Percentiles rank a stretch among this genome's conserved stretches.
phyloP scores from a whole-genome alignment of 2,888 invertebrate genomes.

The Megamerina dolium region DNA sequence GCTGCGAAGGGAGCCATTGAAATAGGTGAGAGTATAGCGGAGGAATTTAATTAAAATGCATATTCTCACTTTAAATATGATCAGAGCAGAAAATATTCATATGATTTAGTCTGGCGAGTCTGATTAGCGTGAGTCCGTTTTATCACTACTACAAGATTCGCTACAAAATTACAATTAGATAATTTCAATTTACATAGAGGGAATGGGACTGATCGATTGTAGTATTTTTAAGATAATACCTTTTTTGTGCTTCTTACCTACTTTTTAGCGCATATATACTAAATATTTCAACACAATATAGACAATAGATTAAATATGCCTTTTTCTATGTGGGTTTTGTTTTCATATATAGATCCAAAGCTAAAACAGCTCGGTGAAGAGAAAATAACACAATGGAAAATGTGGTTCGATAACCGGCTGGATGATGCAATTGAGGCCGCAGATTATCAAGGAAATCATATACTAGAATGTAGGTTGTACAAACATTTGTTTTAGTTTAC shows the following conservation, averaged over 20 bases:
- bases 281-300: not conserved
- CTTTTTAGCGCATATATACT: not conserved
- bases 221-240: not conserved
- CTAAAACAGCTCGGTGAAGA: constrained; percentile 67
- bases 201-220: no score
- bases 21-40: constrained; percentile 57
- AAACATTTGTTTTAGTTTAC: constrained; percentile 9
- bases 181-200: no score
- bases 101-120: no score
- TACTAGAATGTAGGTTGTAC: constrained; percentile 47
- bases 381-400: constrained; percentile 64
- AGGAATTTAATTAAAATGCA: not conserved
- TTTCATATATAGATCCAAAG: constrained; percentile 63
- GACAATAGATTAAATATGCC: not conserved
- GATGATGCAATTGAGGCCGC: constrained; percentile 83
- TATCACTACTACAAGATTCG: no score
- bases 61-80: constrained; percentile 26
- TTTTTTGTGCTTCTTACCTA: not conserved
- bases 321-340: no score
- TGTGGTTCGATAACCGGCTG: constrained; percentile 75
- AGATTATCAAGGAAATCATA: constrained; percentile 50
- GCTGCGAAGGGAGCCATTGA: constrained; percentile 68
- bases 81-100: no score
- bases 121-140: no score
- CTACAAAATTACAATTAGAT: no score